Evolutionary conservation across 2,797 vertebrate genomes (phyloP), one percentile per base, ranked within the genome.

Genomic region (Sebastes ruberrimus): DNA sequence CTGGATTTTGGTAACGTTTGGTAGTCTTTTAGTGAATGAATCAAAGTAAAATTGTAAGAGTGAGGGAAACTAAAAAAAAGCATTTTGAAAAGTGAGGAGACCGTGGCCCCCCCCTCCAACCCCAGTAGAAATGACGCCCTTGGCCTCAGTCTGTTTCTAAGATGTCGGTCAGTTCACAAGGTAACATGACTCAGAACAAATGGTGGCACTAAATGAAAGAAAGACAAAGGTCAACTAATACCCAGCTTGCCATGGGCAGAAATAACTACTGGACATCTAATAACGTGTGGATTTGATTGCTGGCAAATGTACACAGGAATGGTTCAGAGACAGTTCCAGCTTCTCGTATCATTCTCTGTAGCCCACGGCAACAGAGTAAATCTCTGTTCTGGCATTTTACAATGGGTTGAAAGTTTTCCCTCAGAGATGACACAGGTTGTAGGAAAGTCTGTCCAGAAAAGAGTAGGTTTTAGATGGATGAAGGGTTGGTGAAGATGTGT

Each of bases 201-300:
- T n/a, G 49, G 42, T n/a, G 49, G 42, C 75, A 72, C 66, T 71
- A 32, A 82, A 59, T 10, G 46, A 80, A 56, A 32, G 53, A 46
- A 71, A 30, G 33, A 38, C 57, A 49, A 56, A 9, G 28, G 49
- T 64, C 22, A 66, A 70, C 38, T 53, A 52, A 74, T 52, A 57
- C 18, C 18, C 23, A n/a, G 32, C 61, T 46, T 30, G 46, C 16
- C 64, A 56, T 32, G 38, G 6, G 60, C 67, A 61, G 42, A 76
- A 76, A 60, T 7, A 35, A 22, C 52, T 4, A 76, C 59, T 28
- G 10, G 23, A 35, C 30, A 69, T 33, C 49, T 63, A 7, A 61
- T 57, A 9, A 16, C 30, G 8, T 55, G 49, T 5, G 30, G 72
- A 80, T 78, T 65, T 65, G 38, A 49, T 22, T 28, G 30, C 28